Base-by-base conservation (phyloP, 2,888 invertebrate genomes). In the Drosophila kambysellisi region DNA sequence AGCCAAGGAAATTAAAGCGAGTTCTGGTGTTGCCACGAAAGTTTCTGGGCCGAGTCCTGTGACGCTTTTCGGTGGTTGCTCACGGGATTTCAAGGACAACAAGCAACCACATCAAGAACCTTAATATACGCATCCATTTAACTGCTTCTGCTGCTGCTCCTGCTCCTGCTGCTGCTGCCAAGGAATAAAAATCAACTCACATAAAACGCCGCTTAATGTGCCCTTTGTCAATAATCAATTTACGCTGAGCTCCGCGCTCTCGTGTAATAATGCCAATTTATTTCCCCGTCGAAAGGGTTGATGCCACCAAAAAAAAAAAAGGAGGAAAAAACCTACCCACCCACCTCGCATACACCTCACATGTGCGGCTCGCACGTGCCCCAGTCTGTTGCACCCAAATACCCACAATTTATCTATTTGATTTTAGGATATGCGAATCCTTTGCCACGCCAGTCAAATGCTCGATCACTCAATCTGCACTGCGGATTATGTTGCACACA, bases 211-310 rank as follows among this genome's bases (percentile, higher is more conserved):
- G 89, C 73, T 86, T 90, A 86, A 87, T 80, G 87, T 88, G 88
- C 77, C 79, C 68, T 86, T 82, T 85, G 89, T 86, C 89, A 91
- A 91, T 91, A 92, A 91, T 89, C 89, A 89, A 90, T 89, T 88
- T 84, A 70, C 80, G 64, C 82, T 88, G 81, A 86, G 81, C 85
- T 57, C 37, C 53, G 76, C 80, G 70, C 70, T 52, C 30, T 39
- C 54, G 50, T 80, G 61, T 82, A 90, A 90, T 88, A 90, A 90
- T 81, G 86, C 77, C 90, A 88, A 88, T 88, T 88, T 88, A 91
- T 88, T 79, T 86, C 1, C 46, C 46, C 46, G 46, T 15, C 46
- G 25, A 46, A 46, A 46, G 46, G 46, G 46, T 46, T 46, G 46
- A 25, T 46, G 46, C 15, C 46, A 46, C 15, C 15, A 8, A 15